phyloP scores from a whole-genome alignment of 2,797 vertebrate genomes.

The Micromesistius poutassou region DNA sequence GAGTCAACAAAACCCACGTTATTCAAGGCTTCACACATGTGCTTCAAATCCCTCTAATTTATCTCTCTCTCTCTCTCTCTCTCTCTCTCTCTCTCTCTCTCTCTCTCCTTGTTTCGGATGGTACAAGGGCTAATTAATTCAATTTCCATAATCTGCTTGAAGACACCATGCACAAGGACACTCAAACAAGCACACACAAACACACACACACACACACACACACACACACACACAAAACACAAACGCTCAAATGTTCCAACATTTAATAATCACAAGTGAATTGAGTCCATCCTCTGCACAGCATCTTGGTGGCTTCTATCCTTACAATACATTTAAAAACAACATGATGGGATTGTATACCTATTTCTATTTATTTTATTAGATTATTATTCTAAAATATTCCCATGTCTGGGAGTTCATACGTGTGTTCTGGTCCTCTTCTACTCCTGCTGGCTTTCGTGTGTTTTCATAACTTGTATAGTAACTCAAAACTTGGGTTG shows the following conservation, averaged over 20 bases:
- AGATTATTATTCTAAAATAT: not conserved
- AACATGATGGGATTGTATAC: not conserved
- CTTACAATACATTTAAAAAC: too few species aligned
- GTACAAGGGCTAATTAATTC: not conserved
- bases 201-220: too few species aligned
- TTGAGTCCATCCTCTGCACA: too few species aligned
- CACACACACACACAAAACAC: too few species aligned
- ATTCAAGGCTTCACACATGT: not conserved
- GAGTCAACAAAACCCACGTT: not conserved
- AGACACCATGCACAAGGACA: not conserved
- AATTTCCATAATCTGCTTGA: slow-evolving; percentile 1
- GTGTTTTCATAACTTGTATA: not conserved
- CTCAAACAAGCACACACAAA: not conserved
- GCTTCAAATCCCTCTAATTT: not conserved
- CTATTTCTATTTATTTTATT: not conserved
- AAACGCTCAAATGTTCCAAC: too few species aligned
- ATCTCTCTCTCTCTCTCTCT: not conserved
- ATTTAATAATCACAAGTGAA: too few species aligned
- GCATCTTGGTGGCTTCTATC: too few species aligned
- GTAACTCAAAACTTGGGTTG: not conserved
- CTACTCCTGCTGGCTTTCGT: not conserved
- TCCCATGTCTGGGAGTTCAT: not conserved
- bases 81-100: not conserved
- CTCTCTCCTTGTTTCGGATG: not conserved
- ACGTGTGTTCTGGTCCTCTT: not conserved